Evolutionary conservation across 2,888 invertebrate species (phyloP).

Genomic region (Drosophila pegasa): DNA sequence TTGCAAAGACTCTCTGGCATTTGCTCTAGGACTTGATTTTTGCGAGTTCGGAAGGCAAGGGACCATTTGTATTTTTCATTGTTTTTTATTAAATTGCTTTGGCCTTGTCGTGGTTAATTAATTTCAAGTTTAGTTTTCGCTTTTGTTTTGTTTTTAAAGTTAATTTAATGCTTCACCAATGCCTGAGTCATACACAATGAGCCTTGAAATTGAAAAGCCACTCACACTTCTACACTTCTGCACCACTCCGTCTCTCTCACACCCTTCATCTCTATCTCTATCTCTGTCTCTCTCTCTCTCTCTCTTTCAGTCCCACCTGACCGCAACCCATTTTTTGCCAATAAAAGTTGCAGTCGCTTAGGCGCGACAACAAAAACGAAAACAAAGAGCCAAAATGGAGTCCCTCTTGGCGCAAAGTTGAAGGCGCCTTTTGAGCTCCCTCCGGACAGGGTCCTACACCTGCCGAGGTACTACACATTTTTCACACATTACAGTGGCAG

Average conservation of each 20-base stretch:
- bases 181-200: constrained; percentile 62
- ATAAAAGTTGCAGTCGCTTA: constrained; percentile 52
- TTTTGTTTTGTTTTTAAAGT: constrained; percentile 60
- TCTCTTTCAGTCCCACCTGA: neutral
- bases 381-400: constrained; percentile 8
- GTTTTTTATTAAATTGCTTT: constrained; percentile 25
- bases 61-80: constrained; percentile 4
- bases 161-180: constrained; percentile 73
- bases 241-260: neutral
- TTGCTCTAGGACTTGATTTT: constrained; percentile 9
- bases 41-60: neutral
- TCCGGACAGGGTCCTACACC: constrained; percentile 40
- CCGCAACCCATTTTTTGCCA: constrained; percentile 46
- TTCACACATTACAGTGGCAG: constrained; percentile 32
- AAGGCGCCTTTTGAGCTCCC: constrained; percentile 37
- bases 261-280: neutral
- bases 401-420: constrained; percentile 39
- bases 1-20: constrained; percentile 22
- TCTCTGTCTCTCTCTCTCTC: neutral
- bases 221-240: neutral
- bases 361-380: constrained; percentile 43
- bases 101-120: constrained; percentile 73
- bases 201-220: constrained; percentile 67
- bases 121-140: constrained; percentile 73
- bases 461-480: constrained; percentile 21